Conservation (phyloP, 2,797 vertebrate genomes). For the Microchirus variegatus region DNA sequence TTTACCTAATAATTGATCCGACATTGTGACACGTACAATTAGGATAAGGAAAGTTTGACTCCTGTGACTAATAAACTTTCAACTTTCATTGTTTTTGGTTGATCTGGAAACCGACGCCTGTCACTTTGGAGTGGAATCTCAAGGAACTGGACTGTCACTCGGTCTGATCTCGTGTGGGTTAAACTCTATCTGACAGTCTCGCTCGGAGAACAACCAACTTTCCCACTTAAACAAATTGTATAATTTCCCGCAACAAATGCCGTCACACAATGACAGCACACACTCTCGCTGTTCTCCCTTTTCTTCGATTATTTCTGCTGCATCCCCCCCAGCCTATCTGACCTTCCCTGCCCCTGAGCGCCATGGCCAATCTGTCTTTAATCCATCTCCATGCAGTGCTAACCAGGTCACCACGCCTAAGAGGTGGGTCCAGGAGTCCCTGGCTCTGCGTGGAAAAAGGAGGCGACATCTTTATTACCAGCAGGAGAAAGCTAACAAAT, state of each 20-base stretch:
- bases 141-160: no score
- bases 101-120: no score
- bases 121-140: no score
- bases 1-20: no score
- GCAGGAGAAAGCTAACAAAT: conserved; percentile 58
- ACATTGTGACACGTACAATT: no score
- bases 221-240: conserved; percentile 74
- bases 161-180: conserved; percentile 23
- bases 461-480: conserved; percentile 84
- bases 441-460: conserved; percentile 66
- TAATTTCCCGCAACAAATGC: conserved; percentile 68
- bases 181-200: conserved; percentile 49
- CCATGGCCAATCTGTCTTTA: conserved; percentile 78
- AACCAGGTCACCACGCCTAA: conserved; percentile 81
- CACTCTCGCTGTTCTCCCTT: conserved; percentile 31
- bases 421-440: conserved; percentile 63
- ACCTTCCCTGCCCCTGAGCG: conserved; percentile 67
- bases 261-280: conserved; percentile 61
- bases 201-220: conserved; percentile 56
- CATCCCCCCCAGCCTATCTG: conserved; percentile 53
- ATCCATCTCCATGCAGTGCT: conserved; percentile 79
- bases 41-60: no score
- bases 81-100: no score
- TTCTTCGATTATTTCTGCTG: conserved; percentile 42
- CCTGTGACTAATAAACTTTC: no score